Evolutionary conservation across 2,888 invertebrate genomes (phyloP).

Genomic region (Apotomis turbidana): DNA sequence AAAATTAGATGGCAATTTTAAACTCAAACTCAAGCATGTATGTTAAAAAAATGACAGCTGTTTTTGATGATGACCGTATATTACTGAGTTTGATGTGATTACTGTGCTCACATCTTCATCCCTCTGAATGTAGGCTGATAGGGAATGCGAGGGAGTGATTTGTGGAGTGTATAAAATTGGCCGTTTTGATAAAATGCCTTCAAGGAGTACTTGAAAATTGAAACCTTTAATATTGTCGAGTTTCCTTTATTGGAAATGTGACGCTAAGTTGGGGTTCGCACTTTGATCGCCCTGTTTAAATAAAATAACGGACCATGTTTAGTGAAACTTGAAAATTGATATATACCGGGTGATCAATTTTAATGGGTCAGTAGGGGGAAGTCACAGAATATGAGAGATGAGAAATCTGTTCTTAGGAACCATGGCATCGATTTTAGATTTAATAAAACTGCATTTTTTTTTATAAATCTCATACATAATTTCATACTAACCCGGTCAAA

Average conservation of each 20-base stretch:
- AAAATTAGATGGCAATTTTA: no score
- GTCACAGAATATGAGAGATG: no score
- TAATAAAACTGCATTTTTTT: no score
- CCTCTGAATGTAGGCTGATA: conserved; percentile 69
- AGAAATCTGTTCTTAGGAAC: no score
- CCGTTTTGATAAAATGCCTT: conserved; percentile 30
- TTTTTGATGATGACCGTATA: no score
- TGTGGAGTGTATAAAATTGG: conserved; percentile 59
- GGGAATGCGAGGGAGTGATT: conserved; percentile 75
- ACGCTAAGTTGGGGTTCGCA: neutral
- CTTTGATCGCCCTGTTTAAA: neutral
- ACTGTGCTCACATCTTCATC: conserved; percentile 55
- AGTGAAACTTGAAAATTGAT: neutral
- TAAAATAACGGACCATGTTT: neutral
- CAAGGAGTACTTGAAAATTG: conserved; percentile 25
- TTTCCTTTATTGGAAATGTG: conserved; percentile 23
- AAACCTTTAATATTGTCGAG: conserved; percentile 25
- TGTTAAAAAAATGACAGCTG: no score
- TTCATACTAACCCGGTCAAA: no score
- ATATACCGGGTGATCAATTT: no score
- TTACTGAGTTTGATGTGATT: conserved; percentile 29
- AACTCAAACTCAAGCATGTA: no score
- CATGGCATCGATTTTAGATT: no score
- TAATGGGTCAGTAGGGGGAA: no score
- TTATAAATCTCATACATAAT: no score